Evolutionary conservation across 2,113 vertebrate species (phyloP), one percentile per base, ranked within the genome.

Genomic region (Thamnophis sirtalis): DNA sequence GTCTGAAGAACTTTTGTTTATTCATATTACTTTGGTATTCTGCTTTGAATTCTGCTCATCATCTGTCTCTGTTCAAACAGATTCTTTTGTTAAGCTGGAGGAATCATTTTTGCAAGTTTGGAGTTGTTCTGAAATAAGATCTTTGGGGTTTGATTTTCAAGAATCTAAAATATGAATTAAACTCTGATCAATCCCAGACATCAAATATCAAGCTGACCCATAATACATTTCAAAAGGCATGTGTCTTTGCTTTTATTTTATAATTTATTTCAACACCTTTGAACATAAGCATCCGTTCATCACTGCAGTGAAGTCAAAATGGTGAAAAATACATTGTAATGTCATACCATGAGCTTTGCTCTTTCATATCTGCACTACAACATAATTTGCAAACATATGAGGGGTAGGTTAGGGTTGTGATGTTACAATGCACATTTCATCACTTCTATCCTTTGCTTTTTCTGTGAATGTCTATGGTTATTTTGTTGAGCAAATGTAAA

Each of bases 161-260:
- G 85, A 91, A 84, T 2, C 49, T 48, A 55, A 92, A 10, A 84
- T 55, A 89, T 13, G 68, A 51, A 73, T 90, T 51, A 1, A 86
- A 2, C 86, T 88, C 0, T 84, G 55, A 56, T 93, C 50, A 3
- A 0, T 60, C 33, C 11, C 43, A 2, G 49, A 26, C 10, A 0
- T 85, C 28, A 68, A 48, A 28, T 87, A 51, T 24, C 19, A 89
- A 91, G 8, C 11, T 93, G 80, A 91, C 84, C 84, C 91, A 38
- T 87, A 87, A n/a, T 80, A 80, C 7, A 80, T 49, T 94, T 85
- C 93, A 94, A 95, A 94, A 51, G 88, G 26, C 86, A 87, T 93
- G 68, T 89, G 43, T 9, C 11, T 89, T 94, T 89, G 51, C 50
- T 92, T 96, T 91, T 93, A 88, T 73, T 60, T 90, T 95, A 89